Conservation (phyloP, 2,113 vertebrate species). For the Nibea albiflora region DNA sequence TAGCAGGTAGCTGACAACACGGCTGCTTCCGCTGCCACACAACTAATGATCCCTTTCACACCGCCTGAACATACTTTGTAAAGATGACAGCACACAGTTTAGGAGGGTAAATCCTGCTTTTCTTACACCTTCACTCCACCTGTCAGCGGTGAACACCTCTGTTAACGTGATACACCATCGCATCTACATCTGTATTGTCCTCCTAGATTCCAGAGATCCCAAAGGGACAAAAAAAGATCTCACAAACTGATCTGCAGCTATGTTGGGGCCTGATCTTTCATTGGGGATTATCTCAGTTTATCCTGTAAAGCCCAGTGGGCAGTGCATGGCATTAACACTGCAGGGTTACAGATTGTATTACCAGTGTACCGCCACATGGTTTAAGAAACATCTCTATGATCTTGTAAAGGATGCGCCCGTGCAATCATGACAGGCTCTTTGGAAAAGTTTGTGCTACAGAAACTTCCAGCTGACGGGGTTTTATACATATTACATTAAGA, state of each 20-base stretch:
- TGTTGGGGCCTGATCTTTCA: slow-evolving; percentile 41
- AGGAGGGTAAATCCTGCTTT: slow-evolving; percentile 74
- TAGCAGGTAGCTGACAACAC: slow-evolving; percentile 85
- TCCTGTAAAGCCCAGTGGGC: slow-evolving; percentile 8
- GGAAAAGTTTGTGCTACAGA: neutral
- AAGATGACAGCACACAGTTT: slow-evolving; percentile 82
- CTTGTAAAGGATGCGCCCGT: neutral
- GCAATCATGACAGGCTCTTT: slow-evolving; percentile 10
- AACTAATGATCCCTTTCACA: slow-evolving; percentile 85
- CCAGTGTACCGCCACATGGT: neutral
- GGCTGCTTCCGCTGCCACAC: slow-evolving; percentile 78
- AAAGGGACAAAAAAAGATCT: neutral
- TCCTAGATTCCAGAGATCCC: neutral
- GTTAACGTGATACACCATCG: slow-evolving; percentile 41
- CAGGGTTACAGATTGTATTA: slow-evolving; percentile 35
- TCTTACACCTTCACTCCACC: slow-evolving; percentile 66
- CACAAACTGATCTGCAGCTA: slow-evolving; percentile 17
- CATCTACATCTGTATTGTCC: slow-evolving; percentile 37
- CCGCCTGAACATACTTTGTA: slow-evolving; percentile 80
- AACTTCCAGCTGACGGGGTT: slow-evolving; percentile 4
- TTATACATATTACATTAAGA: slow-evolving; percentile 4
- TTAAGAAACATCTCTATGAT: neutral
- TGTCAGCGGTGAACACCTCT: slow-evolving; percentile 66
- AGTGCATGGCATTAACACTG: slow-evolving; percentile 23
- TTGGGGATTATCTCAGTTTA: slow-evolving; percentile 28